Evolutionary conservation across 37 sponge, comb jelly and placozoan species (phyloP), one percentile per base, ranked within the genome.

Genomic region (Amphimedon queenslandica): DNA sequence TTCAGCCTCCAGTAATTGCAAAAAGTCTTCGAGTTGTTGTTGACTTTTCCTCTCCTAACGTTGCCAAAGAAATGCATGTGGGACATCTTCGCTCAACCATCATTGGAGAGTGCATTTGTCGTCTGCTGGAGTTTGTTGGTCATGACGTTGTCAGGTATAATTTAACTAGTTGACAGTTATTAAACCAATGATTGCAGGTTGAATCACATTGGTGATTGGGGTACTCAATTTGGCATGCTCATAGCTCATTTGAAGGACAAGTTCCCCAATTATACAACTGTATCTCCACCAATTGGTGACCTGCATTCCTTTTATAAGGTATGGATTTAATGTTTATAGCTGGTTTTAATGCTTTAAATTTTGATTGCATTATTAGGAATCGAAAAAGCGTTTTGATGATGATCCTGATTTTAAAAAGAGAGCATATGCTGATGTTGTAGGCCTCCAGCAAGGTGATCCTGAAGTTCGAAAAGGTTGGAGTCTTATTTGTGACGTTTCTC

Each of bases 121-220:
- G 99, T 6, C 78, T 98, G 41, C 71, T 98, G 40, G 99, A 98
- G 79, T 94, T 80, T 66, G 70, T 77, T 35, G 95, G 92, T 37
- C 92, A 94, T 42, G 89, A 94, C 66, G 88, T 94, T 21, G 79
- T 95, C 24, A 85, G 90, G 93, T 83, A 70, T 25, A 70, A 3
- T 30, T 55, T 64, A 24, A 4, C 58, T 25, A 13, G 28, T 31
- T 40, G 32, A 56, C 31, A 6, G 31, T 60, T 21, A 23, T 21
- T n/a, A 63, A 10, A 65, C 30, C 3, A 35, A 24, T 41, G 20
- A 55, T 6, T 53, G 1, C 38, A 93, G 99, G 58, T 57, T 99
- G 64, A 99, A 95, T 67, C 99, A 99, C 34, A 82, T 99, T 0
- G 99, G 99, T 21, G 99, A 99, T 66, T 99, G 99, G 99, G 99